Conservation (phyloP, 2,888 invertebrate genomes). For the Drosophila meridionalis region DNA sequence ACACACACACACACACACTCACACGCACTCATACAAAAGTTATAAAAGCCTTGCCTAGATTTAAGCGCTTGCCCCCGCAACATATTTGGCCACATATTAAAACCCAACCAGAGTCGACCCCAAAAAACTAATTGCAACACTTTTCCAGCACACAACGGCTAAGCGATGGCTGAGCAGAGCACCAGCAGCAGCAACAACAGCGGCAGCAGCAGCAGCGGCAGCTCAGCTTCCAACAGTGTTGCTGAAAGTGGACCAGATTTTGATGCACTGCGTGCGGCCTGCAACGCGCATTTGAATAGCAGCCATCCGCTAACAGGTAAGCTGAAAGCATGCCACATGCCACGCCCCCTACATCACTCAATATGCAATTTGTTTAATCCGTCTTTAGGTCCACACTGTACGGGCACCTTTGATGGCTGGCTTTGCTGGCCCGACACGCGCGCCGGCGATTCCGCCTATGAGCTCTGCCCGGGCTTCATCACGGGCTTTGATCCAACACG, state of each 20-base stretch:
- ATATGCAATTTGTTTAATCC: conserved; percentile 28
- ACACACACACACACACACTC: too few relatives aligned
- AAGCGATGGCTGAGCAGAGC: conserved; percentile 59
- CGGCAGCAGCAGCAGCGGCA: conserved; percentile 20
- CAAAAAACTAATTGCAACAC: conserved; percentile 59
- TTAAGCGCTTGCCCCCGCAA: conserved; percentile 29
- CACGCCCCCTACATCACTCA: not conserved
- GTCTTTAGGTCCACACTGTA: conserved; percentile 87
- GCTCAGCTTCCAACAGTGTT: not conserved
- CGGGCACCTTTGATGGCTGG: conserved; percentile 93
- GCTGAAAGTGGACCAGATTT: conserved; percentile 75
- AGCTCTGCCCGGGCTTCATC: conserved; percentile 90
- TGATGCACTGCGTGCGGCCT: conserved; percentile 76
- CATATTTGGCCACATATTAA: conserved; percentile 18
- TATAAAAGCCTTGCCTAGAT: conserved; percentile 27
- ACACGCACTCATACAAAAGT: not conserved
- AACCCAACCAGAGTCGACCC: conserved; percentile 48
- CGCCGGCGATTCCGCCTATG: conserved; percentile 88
- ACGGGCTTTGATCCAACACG: conserved; percentile 90
- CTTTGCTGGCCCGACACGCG: conserved; percentile 91
- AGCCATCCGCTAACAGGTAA: conserved; percentile 70
- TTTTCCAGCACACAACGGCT: conserved; percentile 39
- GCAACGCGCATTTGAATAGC: conserved; percentile 78
- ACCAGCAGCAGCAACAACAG: conserved; percentile 39
- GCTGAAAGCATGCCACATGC: conserved; percentile 18